These are phyloP conservation scores for Rhizomys pruinosus DNA, from an alignment of 2,113 vertebrate genomes.

Conservation along the genomic window DNA sequence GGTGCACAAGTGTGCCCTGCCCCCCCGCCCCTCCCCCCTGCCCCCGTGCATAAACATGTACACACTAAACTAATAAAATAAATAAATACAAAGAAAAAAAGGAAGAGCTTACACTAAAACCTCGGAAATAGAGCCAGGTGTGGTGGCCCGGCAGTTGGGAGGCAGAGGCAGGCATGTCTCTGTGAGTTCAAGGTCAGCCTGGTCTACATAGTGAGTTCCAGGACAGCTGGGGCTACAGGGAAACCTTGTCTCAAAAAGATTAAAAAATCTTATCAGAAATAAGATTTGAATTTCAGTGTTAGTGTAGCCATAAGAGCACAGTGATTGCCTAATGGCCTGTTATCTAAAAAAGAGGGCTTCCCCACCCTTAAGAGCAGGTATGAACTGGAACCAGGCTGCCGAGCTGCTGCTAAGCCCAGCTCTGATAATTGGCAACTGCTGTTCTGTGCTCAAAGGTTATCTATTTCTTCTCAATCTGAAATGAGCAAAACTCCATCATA, in stretches of 20 bases:
- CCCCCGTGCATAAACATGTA: too few species aligned
- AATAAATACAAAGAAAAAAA: not conserved
- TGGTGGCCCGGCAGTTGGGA: too few species aligned
- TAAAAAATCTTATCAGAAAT: too few species aligned
- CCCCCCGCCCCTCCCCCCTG: too few species aligned
- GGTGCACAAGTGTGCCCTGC: too few species aligned
- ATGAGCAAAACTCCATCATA: constrained; percentile 31
- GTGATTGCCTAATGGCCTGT: not conserved
- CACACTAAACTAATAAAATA: too few species aligned
- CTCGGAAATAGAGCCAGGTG: not conserved
- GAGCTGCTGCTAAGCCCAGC: not conserved
- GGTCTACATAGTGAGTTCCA: too few species aligned
- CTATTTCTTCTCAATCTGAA: constrained; percentile 49
- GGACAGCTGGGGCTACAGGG: too few species aligned
- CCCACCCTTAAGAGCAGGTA: not conserved
- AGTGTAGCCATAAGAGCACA: not conserved
- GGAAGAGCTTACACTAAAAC: not conserved
- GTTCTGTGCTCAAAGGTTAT: not conserved
- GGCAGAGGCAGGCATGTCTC: too few species aligned
- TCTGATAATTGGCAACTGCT: constrained; percentile 30
- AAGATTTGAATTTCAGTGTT: not conserved
- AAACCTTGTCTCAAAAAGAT: too few species aligned
- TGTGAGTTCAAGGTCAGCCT: too few species aligned
- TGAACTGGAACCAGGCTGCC: not conserved
- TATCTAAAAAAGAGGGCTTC: not conserved